phyloP scores from a whole-genome alignment of 2,888 invertebrate species.

The Nephrotoma guestfalica region DNA sequence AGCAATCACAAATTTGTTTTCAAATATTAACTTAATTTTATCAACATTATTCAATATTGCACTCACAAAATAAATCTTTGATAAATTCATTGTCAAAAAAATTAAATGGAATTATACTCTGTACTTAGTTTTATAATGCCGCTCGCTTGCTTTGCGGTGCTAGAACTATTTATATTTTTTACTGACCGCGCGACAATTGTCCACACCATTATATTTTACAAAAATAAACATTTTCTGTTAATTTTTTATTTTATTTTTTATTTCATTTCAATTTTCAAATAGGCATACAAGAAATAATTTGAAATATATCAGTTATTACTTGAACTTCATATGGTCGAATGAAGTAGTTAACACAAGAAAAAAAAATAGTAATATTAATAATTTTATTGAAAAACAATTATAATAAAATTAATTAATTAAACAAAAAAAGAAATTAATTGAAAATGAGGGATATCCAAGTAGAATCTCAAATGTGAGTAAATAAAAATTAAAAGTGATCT shows the following conservation, averaged over 20 bases:
- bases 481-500: background rate
- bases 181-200: background rate
- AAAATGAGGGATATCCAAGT: background rate
- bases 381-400: background rate
- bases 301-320: background rate
- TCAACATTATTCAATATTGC: no score
- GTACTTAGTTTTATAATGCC: no score
- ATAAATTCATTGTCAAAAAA: no score
- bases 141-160: no score
- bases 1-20: no score
- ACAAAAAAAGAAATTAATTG: background rate
- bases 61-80: no score
- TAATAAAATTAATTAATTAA: background rate
- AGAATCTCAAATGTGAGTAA: background rate
- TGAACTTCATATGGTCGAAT: background rate
- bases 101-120: no score
- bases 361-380: background rate
- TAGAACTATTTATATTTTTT: background rate
- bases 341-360: background rate
- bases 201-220: background rate
- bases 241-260: background rate
- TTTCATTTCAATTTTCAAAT: background rate
- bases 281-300: background rate
- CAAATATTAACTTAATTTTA: no score
- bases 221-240: background rate